These are phyloP conservation scores for Periphyllus acericola DNA, from an alignment of 2,888 invertebrate genomes.

Conservation along the genomic window DNA sequence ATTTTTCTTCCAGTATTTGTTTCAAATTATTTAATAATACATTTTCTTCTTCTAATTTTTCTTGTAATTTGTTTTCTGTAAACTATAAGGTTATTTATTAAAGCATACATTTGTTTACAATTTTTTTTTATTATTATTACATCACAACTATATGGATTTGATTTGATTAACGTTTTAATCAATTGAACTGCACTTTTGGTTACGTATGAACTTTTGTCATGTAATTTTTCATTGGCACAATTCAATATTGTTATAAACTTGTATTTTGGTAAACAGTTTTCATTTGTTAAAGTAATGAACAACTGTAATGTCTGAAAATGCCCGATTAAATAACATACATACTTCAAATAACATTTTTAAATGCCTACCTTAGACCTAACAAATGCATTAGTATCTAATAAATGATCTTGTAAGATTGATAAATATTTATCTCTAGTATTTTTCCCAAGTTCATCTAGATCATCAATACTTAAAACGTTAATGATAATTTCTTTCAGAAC, in stretches of 20 bases:
- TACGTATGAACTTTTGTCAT: conserved; percentile 85
- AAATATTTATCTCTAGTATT: conserved; percentile 82
- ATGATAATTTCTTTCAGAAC: conserved; percentile 82
- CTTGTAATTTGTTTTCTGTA: conserved; percentile 25
- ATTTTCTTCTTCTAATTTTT: conserved; percentile 23
- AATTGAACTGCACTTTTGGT: conserved; percentile 85
- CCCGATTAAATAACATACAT: conserved; percentile 3
- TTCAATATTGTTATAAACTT: conserved; percentile 77
- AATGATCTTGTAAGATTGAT: conserved; percentile 81
- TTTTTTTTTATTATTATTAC: conserved; percentile 66
- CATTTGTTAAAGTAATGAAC: conserved; percentile 82
- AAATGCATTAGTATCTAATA: conserved; percentile 85
- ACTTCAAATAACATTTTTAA: neutral
- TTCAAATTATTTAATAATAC: neutral
- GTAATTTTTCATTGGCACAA: conserved; percentile 76
- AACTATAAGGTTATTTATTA: conserved; percentile 24
- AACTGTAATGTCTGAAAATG: conserved; percentile 75
- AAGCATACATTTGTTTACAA: neutral
- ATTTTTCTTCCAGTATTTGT: conserved; percentile 6
- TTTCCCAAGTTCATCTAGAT: conserved; percentile 75
- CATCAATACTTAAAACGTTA: conserved; percentile 77
- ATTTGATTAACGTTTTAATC: conserved; percentile 77
- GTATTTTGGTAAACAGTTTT: conserved; percentile 80
- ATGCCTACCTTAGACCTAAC: conserved; percentile 80
- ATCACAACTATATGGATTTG: conserved; percentile 87